Evolutionary conservation across 1,140 invertebrate species (phyloP).

Genomic region (Kradibia gibbosae): DNA sequence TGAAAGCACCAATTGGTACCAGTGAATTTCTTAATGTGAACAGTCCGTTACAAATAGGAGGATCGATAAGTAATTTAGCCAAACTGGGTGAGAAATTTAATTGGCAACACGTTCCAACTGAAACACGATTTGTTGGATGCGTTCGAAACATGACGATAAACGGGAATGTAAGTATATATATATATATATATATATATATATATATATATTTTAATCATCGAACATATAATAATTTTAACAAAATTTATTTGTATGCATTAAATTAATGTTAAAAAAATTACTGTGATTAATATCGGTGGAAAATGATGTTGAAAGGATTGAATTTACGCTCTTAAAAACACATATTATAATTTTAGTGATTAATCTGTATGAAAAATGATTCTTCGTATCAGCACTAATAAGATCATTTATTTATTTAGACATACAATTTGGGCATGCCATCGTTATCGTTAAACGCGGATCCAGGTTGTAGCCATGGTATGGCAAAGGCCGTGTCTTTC

Average conservation of each 20-base stretch:
- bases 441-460: constrained; percentile 79
- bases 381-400: not conserved
- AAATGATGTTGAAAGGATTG: too few species aligned
- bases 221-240: too few species aligned
- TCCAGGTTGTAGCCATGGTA: constrained; percentile 79
- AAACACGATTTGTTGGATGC: constrained; percentile 85
- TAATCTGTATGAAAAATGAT: too few species aligned
- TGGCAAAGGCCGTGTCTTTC: constrained; percentile 82
- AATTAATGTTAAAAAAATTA: too few species aligned
- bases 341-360: too few species aligned
- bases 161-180: constrained; percentile 74
- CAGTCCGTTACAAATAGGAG: constrained; percentile 90
- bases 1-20: constrained; percentile 79
- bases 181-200: too few species aligned
- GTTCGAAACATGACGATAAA: constrained; percentile 89
- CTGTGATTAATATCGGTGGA: too few species aligned
- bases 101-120: constrained; percentile 79
- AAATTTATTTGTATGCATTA: too few species aligned
- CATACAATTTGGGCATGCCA: constrained; percentile 84
- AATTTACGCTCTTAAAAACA: too few species aligned
- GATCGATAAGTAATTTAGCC: constrained; percentile 78
- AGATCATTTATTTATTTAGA: constrained; percentile 66
- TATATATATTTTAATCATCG: too few species aligned
- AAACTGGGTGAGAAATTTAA: constrained; percentile 75
- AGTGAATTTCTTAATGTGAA: constrained; percentile 91